These are phyloP conservation scores for Desmodus rotundus DNA, from an alignment of 2,113 vertebrate species.

Conservation along the genomic window DNA sequence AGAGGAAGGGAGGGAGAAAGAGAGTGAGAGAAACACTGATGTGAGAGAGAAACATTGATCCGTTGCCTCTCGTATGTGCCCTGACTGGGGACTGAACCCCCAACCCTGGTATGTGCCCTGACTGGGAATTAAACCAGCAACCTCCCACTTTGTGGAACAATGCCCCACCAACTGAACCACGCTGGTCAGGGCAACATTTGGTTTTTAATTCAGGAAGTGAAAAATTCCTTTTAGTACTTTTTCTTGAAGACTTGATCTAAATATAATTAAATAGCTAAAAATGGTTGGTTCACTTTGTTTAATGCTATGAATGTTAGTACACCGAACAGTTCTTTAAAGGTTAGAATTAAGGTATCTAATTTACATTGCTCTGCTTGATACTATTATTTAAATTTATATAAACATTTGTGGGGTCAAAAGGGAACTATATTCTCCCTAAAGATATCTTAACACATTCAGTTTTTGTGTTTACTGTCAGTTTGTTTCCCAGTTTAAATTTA, in stretches of 20 bases:
- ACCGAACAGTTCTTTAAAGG: background rate
- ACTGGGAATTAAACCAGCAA: too few relatives aligned
- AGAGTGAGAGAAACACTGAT: too few relatives aligned
- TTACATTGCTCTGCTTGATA: background rate
- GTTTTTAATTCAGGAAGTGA: conserved; percentile 24
- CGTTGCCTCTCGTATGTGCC: too few relatives aligned
- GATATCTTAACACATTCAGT: background rate
- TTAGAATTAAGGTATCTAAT: background rate
- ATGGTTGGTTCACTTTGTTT: background rate
- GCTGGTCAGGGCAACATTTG: background rate
- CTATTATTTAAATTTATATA: conserved; percentile 9
- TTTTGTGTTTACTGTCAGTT: background rate
- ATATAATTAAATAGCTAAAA: conserved; percentile 10
- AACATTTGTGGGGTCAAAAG: background rate
- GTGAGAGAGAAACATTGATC: too few relatives aligned
- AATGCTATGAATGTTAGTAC: background rate
- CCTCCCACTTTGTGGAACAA: too few relatives aligned
- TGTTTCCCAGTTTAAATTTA: conserved; percentile 17
- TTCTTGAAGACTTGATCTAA: conserved; percentile 7
- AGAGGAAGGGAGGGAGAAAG: too few relatives aligned
- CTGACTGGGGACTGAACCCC: too few relatives aligned
- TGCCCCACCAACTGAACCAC: too few relatives aligned
- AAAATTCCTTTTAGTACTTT: background rate
- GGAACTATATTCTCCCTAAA: conserved; percentile 2
- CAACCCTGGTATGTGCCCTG: too few relatives aligned